Base-by-base conservation (phyloP, 2,888 invertebrate species). In the Leptinotarsa peninsularis region DNA sequence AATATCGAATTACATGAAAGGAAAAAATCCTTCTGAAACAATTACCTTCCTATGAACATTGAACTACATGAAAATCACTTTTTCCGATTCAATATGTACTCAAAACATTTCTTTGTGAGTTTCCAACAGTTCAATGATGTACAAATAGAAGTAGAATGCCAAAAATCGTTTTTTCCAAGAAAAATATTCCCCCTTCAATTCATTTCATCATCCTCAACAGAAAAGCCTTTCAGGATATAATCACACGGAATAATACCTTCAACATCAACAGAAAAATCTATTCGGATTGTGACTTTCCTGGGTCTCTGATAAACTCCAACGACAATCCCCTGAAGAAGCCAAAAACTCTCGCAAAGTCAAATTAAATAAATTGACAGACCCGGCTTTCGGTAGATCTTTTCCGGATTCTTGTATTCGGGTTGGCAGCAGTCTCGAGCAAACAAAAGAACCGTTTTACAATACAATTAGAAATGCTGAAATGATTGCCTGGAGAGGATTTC, bases 391-490 rank as follows among this genome's bases (percentile, higher is more conserved):
- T n/a, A 43, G 33, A 63, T 43, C 43, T 63, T 33, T 63, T 63
- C n/a, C 63, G 63, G 33, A 63, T 43, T 63, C n/a, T 18, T n/a
- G n/a, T 33, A n/a, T 43, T 33, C n/a, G 33, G 4, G 15, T 23
- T 27, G 33, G 63, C 4, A n/a, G 27, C 63, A 13, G 63, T 33
- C 43, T 63, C 2, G 7, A 43, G 63, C 33, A 43, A 63, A 63
- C 63, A 63, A 63, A 63, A 63, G 63, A 27, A 17, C 33, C 63
- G 14, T 33, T 63, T 63, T 63, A 63, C 43, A 63, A 63, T 18
- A 63, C 63, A 63, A 63, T 63, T 63, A 63, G 43, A 63, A 43
- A 63, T 43, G 33, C 43, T 33, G 63, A 63, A 63, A 43, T 43
- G 33, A 63, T 43, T 33, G 27, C 43, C 33, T 21, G 5, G 43